Percentiles rank a stretch among this genome's conserved stretches.
These are phyloP conservation scores for Brachystomella parvula DNA, from an alignment of 1,140 invertebrate genomes.

Conservation along the genomic window DNA sequence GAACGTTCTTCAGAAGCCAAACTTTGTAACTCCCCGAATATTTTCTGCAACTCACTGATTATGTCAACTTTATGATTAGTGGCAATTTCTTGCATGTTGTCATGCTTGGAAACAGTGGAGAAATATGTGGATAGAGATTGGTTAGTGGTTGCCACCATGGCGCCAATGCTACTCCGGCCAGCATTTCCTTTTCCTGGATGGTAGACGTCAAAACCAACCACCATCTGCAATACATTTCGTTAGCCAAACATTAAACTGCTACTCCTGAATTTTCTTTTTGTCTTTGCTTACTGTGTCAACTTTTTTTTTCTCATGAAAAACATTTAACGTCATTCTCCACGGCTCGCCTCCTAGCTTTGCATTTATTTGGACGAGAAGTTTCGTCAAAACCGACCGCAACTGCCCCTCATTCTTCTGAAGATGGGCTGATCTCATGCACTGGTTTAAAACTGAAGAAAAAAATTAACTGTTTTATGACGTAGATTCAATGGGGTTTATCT, in stretches of 20 bases:
- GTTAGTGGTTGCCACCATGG: conserved; percentile 70
- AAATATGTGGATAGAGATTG: conserved; percentile 56
- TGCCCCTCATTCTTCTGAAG: background rate
- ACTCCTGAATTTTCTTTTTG: too few relatives aligned
- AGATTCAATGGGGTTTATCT: background rate
- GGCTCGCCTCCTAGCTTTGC: conserved; percentile 81
- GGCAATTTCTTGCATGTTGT: conserved; percentile 61
- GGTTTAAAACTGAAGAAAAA: conserved; percentile 15
- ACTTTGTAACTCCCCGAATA: too few relatives aligned
- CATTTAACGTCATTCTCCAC: conserved; percentile 58
- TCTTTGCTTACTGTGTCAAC: too few relatives aligned
- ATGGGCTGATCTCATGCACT: conserved; percentile 14
- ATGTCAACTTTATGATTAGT: conserved; percentile 55
- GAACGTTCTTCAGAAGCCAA: too few relatives aligned
- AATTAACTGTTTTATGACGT: too few relatives aligned
- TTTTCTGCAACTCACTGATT: conserved; percentile 40
- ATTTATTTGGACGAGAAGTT: conserved; percentile 60
- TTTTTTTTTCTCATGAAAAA: too few relatives aligned
- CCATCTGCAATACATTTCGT: too few relatives aligned
- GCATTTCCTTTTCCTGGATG: conserved; percentile 55
- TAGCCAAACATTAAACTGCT: too few relatives aligned
- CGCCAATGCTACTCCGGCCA: conserved; percentile 52
- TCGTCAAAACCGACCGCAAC: conserved; percentile 37
- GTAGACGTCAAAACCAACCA: conserved; percentile 81
- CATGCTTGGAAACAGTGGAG: conserved; percentile 59